These are phyloP conservation scores for Thripadectes ignobilis DNA, from an alignment of 2,797 vertebrate species.

Conservation along the genomic window DNA sequence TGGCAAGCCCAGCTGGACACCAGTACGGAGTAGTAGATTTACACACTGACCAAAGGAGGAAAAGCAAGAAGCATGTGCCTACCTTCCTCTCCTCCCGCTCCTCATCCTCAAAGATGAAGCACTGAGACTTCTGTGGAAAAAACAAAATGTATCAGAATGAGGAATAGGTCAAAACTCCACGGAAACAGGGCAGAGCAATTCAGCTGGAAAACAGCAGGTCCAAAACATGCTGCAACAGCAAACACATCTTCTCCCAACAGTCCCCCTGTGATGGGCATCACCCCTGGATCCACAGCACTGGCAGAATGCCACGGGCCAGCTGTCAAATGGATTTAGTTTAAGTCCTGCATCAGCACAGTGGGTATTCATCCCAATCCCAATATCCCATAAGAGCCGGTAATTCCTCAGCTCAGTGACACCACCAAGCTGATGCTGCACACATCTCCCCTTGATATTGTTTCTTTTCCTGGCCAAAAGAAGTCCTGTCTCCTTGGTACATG, in stretches of 20 bases:
- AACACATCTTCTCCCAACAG: not conserved
- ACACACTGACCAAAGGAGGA: not conserved
- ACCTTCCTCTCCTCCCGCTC: constrained; percentile 83
- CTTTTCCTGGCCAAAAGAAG: not conserved
- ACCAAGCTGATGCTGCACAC: not conserved
- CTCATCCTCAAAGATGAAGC: constrained; percentile 83
- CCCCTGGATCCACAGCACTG: not conserved
- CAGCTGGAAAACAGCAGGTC: not conserved
- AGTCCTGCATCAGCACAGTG: not conserved
- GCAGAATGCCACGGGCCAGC: not conserved
- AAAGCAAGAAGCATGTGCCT: not conserved
- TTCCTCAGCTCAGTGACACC: not conserved
- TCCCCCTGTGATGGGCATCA: not conserved
- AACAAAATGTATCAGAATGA: not conserved
- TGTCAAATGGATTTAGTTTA: not conserved
- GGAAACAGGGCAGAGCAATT: not conserved
- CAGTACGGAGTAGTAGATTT: not conserved
- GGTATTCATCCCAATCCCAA: not conserved
- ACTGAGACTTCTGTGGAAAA: constrained; percentile 81
- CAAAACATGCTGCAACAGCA: not conserved
- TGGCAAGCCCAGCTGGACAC: not conserved
- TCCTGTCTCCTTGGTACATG: not conserved
- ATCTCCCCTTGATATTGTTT: not conserved
- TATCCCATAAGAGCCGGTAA: accelerated
- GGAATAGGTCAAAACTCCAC: not conserved